Base-by-base conservation (phyloP, 64 coral and sea anemone species). In the Anthopleura sola region DNA sequence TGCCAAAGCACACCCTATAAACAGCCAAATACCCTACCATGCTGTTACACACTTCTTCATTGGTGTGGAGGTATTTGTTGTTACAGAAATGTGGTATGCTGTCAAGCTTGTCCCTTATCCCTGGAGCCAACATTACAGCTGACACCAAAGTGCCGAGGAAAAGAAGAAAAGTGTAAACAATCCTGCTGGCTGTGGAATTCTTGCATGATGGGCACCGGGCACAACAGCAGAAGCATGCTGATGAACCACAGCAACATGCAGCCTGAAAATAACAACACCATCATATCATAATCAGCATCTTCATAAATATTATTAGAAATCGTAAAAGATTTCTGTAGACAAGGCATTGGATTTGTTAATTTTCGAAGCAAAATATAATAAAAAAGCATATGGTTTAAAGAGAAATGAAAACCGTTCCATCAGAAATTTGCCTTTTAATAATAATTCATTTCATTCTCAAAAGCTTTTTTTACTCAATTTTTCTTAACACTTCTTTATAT, bases 211-310 rank as follows among this genome's bases (percentile, higher is more conserved):
- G 96, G 39, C 96, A 98, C 1, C 96, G 88, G 17, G 90, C 92
- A 87, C 96, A 98, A 37, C 96, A 98, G 28, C 96, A 98, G 78
- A 98, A 94, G 10, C 96, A 98, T 37, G 96, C 96, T 3, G 96
- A 94, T 28, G 92, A 89, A 17, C 96, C 96, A 90, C 96, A 98
- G 50, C 96, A 98, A 86, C 96, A 98, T 29, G 96, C 96, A 82
- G 96, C 96, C 96, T 98, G 36, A 11, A 56, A 50, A 75, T 17
- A 71, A 36, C 1, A 38, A 33, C 23, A 39, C 11, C 3, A 26
- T 28, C n/a, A n/a, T 26, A 62, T 26, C 55, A 11, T 56, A 2
- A 56, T 56, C 55, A n/a, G n/a, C n/a, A n/a, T n/a, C n/a, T n/a
- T n/a, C n/a, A n/a, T n/a, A n/a, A n/a, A n/a, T n/a, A n/a, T n/a